Evolutionary conservation across 2,797 vertebrate species (phyloP), one percentile per base, ranked within the genome.

Genomic region (Amblyraja radiata): DNA sequence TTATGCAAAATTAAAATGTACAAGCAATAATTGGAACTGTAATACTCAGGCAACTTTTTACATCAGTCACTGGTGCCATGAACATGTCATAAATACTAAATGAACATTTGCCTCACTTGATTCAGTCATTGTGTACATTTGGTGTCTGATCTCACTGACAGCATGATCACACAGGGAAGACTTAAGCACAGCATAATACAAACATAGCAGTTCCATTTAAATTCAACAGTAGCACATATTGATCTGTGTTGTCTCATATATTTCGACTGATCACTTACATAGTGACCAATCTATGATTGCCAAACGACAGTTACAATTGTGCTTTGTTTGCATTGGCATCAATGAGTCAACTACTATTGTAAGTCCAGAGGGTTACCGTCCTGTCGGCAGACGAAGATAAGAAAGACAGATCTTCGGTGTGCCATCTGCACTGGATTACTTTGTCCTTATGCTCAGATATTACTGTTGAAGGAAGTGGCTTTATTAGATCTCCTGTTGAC

Each of bases 391-490:
- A 99, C 2, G 99, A 99, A 0, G 98, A 99, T 93, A 99, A 95
- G 97, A 99, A 99, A 94, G 98, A 97, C 88, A 96, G 97, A 93
- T 99, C 98, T 39, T 97, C 97, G 0, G 98, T 98, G 93, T 99
- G 99, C 99, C 98, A 99, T 54, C 98, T 95, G 94, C 98, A 99
- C 93, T 99, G 99, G 96, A 99, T 99, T 95, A 99, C 99, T 95
- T 99, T 99, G 96, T 99, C 99, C 94, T 96, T 97, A 94, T 99
- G 99, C 94, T 99, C 98, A 23, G 98, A 98, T 0, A 97, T 98
- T 93, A 98, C 95, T 63, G 97, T 98, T 93, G 98, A 97, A 93
- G 98, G 99, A 93, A 99, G 98, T 92, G 97, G 97, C 95, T 99
- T 99, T 0, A 98, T 99, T 84, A 99, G 97, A 95, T 99, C 98